phyloP scores from a whole-genome alignment of 37 sponge, comb jelly and placozoan species.

The Ephydatia muelleri region DNA sequence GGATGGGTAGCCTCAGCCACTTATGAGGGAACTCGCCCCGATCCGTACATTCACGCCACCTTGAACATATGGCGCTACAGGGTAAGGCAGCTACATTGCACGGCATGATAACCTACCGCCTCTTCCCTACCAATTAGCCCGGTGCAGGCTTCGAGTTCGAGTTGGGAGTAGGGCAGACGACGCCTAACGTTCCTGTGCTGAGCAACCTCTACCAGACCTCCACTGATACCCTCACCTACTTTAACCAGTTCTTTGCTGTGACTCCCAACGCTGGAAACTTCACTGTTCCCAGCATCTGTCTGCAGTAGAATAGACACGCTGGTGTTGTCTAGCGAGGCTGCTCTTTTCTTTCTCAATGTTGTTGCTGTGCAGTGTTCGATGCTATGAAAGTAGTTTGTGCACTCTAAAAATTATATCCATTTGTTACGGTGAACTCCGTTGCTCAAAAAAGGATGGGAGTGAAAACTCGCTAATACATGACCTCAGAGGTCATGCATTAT shows the following conservation, averaged over 20 bases:
- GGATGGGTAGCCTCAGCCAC: background rate
- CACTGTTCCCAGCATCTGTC: background rate
- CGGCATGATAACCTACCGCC: no score
- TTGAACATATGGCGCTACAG: background rate
- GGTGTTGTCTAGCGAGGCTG: background rate
- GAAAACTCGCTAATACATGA: no score
- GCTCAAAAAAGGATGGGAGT: no score
- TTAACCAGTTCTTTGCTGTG: background rate
- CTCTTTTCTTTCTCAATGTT: no score
- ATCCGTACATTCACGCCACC: background rate
- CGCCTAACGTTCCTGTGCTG: background rate
- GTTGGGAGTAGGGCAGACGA: background rate
- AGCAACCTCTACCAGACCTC: background rate
- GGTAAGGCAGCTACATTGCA: background rate
- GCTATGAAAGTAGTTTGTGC: no score
- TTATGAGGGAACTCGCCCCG: background rate
- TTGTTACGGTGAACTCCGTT: no score
- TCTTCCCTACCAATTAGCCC: no score
- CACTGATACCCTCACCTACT: background rate
- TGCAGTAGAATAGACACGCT: background rate
- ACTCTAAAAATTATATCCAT: no score
- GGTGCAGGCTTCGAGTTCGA: background rate
- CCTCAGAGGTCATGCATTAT: no score
- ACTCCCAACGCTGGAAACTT: background rate
- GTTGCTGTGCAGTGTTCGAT: no score